These are phyloP conservation scores for Protomyctophum bolini DNA, from an alignment of 2,113 vertebrate genomes.

Conservation along the genomic window DNA sequence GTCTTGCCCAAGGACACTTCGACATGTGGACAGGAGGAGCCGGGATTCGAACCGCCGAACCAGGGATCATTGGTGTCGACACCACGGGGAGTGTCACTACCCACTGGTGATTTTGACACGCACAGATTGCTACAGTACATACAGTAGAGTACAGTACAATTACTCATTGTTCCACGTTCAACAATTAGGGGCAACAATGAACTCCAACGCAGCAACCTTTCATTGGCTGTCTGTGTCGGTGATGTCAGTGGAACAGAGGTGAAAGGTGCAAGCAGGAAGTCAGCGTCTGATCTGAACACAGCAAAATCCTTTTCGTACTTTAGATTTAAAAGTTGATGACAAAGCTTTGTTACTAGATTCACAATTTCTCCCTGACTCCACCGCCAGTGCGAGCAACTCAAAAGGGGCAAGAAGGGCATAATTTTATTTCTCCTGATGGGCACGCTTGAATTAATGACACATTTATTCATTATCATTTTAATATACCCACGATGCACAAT, in stretches of 20 bases:
- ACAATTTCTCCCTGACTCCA: neutral
- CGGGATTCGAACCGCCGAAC: too few species aligned
- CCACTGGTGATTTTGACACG: slow-evolving; percentile 26
- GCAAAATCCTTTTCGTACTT: neutral
- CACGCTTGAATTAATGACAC: slow-evolving; percentile 63
- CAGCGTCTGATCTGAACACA: neutral
- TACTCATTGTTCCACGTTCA: slow-evolving; percentile 47
- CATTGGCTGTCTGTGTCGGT: slow-evolving; percentile 8
- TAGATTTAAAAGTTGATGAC: slow-evolving; percentile 33
- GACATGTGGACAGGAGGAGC: too few species aligned
- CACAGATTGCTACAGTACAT: slow-evolving; percentile 22
- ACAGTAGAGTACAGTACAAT: slow-evolving; percentile 32
- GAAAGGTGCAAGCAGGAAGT: neutral
- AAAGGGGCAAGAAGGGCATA: slow-evolving; percentile 42
- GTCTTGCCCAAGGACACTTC: too few species aligned
- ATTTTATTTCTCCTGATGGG: slow-evolving; percentile 62
- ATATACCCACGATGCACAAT: slow-evolving; percentile 73
- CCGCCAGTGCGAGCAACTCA: slow-evolving; percentile 16
- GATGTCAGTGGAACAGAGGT: neutral
- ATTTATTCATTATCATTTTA: slow-evolving; percentile 77
- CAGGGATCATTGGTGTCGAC: neutral
- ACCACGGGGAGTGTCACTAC: slow-evolving; percentile 44
- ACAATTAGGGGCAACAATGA: slow-evolving; percentile 32
- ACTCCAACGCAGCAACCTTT: neutral
- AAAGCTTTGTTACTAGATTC: slow-evolving; percentile 13